Evolutionary conservation across 2,888 invertebrate species (phyloP), one percentile per base, ranked within the genome.

Genomic region (Aporophyla lueneburgensis): DNA sequence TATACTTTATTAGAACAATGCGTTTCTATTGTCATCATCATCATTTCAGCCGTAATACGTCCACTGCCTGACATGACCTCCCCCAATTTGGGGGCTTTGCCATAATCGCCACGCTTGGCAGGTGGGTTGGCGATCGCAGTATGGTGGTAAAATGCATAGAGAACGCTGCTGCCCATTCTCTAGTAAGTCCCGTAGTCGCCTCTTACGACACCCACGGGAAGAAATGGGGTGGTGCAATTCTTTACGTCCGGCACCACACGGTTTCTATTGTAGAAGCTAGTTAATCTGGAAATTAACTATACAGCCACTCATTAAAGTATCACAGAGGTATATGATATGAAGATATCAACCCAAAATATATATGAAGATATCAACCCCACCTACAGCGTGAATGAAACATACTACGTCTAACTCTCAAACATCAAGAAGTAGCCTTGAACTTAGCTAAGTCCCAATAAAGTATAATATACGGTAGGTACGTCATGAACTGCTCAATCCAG

Each of bases 401-500:
- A 58, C 14, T n/a, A 27, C 40, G 24, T 56, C 27, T n/a, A 10
- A 56, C 14, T 56, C 27, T n/a, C 14, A 56, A 19, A 61, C 33
- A 61, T 10, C 24, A 6, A 24, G 43, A 73, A 54, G n/a, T 21
- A 51, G 10, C 81, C 40, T 54, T 62, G 61, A 62, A 27, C 16
- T 77, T 33, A 62, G 62, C 33, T 56, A 49, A 33, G 46, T 62
- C 16, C 43, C 54, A 51, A 43, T 63, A 33, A 33, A 54, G 12
- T 54, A 54, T 59, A 62, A 59, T 76, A 65, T 53, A 43, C 63
- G 56, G 14, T 46, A 78, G 51, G 58, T 58, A 83, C 21, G 40
- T 66, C 61, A 51, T 54, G 67, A 78, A 78, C 49, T 24, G 49
- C 61, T 83, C 78, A 78, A 77, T 78, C 71, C 58, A 53, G n/a